A percentile compares a stretch with the other conserved stretches of the same genome.
phyloP scores from a whole-genome alignment of 2,888 invertebrate species.

The Allolobophora icterica region DNA sequence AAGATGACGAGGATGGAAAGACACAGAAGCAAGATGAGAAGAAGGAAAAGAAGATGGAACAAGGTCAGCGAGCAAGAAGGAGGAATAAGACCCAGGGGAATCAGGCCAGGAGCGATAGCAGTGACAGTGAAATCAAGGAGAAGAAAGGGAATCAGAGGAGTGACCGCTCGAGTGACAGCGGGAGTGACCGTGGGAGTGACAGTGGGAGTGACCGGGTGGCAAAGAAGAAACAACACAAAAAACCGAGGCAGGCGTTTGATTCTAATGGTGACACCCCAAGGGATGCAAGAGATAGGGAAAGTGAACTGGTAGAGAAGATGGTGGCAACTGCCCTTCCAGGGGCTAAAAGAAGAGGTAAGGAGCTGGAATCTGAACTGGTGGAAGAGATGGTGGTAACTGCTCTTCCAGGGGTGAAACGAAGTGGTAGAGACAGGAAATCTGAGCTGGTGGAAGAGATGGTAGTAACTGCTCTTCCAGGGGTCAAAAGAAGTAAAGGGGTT shows the following conservation, averaged over 20 bases:
- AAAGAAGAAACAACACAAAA: background rate
- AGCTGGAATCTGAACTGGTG: too few species aligned
- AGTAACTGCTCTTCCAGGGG: background rate
- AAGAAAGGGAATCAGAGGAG: background rate
- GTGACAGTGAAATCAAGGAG: background rate
- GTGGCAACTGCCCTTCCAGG: background rate
- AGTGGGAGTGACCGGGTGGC: background rate
- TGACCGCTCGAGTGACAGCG: background rate
- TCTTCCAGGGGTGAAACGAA: too few species aligned
- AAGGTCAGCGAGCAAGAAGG: background rate
- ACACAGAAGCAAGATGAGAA: background rate
- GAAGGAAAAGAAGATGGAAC: background rate
- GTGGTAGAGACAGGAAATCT: too few species aligned
- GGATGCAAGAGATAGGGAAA: background rate
- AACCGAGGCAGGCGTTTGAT: background rate
- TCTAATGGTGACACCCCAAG: background rate
- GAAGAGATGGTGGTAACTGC: too few species aligned
- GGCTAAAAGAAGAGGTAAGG: background rate
- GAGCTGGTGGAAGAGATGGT: too few species aligned
- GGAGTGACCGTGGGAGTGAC: too few species aligned
- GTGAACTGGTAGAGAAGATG: background rate
- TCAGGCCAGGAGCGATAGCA: background rate
- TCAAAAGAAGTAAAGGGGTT: background rate
- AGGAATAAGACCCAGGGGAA: background rate
- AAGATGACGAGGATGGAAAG: background rate